A percentile compares a stretch with the other conserved stretches of the same genome.
These are phyloP conservation scores for Philhelius pedissequus DNA, from an alignment of 2,888 invertebrate genomes.

Conservation along the genomic window DNA sequence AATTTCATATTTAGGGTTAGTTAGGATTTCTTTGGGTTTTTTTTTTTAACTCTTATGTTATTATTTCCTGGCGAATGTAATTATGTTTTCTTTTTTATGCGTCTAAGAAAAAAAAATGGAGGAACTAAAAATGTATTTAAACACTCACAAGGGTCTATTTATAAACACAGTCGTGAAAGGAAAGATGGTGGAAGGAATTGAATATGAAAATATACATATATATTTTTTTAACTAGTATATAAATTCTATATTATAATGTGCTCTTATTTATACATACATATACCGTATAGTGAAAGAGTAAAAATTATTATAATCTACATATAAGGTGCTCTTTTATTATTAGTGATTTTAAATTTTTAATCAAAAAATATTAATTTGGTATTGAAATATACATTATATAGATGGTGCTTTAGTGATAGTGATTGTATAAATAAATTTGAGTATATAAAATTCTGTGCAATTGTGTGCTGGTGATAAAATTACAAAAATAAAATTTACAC, in stretches of 20 bases:
- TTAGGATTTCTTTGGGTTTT: not conserved
- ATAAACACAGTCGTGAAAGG: slow-evolving; percentile 15
- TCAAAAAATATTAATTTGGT: not conserved
- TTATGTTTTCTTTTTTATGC: slow-evolving; percentile 16
- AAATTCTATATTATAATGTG: not conserved
- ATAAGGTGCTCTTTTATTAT: slow-evolving; percentile 63
- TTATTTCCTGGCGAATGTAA: slow-evolving; percentile 49
- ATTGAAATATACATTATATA: slow-evolving; percentile 16
- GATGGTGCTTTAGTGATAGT: slow-evolving; percentile 47
- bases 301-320: slow-evolving; percentile 7
- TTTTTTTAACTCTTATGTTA: slow-evolving; percentile 12
- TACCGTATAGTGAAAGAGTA: not conserved
- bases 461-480: slow-evolving; percentile 48
- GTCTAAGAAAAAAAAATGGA: not conserved
- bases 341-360: slow-evolving; percentile 28
- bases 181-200: not conserved
- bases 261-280: too few relatives aligned
- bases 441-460: slow-evolving; percentile 40
- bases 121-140: slow-evolving; percentile 21
- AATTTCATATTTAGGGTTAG: not conserved
- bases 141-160: slow-evolving; percentile 7
- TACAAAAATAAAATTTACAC: not conserved
- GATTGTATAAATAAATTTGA: slow-evolving; percentile 13
- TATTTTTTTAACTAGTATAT: not conserved
- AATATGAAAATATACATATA: not conserved